A percentile compares a stretch with the other conserved stretches of the same genome.
Conservation (phyloP, 2,888 invertebrate genomes). For the Syrista parreyssii region DNA sequence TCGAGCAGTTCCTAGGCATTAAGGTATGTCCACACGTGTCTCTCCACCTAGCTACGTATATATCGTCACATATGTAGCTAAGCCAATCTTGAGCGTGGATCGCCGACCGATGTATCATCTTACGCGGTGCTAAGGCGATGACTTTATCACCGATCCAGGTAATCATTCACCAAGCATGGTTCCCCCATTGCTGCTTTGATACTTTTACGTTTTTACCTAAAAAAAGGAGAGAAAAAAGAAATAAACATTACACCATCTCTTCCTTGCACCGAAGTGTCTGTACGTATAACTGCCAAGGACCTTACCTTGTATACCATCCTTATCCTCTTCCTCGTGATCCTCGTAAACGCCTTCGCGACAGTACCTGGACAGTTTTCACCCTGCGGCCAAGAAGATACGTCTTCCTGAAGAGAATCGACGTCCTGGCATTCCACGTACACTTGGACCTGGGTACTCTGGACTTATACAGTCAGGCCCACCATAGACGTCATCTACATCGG, state of each 20-base stretch:
- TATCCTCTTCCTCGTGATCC: not conserved
- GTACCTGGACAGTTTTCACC: not conserved
- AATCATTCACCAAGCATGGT: constrained; percentile 51
- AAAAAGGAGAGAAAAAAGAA: not conserved
- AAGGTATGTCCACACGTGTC: not conserved
- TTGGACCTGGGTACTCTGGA: not conserved
- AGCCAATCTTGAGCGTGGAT: constrained; percentile 57
- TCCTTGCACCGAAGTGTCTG: not conserved
- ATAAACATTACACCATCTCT: not conserved
- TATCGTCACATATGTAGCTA: not conserved
- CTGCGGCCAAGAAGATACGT: not conserved
- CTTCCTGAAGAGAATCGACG: not conserved
- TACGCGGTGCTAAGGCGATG: constrained; percentile 65
- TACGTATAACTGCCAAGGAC: not conserved
- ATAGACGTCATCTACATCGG: not conserved
- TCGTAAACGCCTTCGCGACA: not conserved
- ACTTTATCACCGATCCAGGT: constrained; percentile 65
- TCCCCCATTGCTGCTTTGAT: not conserved
- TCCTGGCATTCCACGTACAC: not conserved
- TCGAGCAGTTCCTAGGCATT: not conserved
- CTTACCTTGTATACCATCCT: not conserved
- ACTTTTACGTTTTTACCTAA: constrained; percentile 27
- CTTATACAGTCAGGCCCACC: not conserved
- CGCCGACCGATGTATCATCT: constrained; percentile 65
- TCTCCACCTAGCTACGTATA: not conserved